Evolutionary conservation across 2,888 invertebrate species (phyloP).

Genomic region (Gymnocheta viridis): DNA sequence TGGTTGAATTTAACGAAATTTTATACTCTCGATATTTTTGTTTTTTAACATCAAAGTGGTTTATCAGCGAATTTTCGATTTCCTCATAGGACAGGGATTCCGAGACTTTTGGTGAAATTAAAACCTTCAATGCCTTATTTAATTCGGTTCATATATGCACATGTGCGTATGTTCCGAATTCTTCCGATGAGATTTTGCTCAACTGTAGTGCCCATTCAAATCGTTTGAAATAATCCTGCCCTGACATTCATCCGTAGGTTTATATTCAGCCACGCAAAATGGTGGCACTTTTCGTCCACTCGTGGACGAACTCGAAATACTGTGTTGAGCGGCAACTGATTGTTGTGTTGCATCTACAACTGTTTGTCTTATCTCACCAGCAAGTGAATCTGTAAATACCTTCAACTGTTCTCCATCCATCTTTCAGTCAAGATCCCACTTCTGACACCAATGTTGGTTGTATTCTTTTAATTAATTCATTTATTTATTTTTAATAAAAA

Average conservation of each 20-base stretch:
- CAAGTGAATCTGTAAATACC: conserved; percentile 13
- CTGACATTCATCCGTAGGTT: conserved; percentile 12
- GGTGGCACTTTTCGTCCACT: conserved; percentile 14
- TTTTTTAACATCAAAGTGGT: conserved; percentile 21
- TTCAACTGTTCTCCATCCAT: too few relatives aligned
- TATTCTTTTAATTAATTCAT: too few relatives aligned
- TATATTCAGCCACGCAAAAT: conserved; percentile 47
- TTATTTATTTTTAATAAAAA: too few relatives aligned
- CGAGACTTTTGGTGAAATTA: conserved; percentile 1
- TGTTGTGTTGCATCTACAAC: conserved; percentile 35
- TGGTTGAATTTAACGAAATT: conserved; percentile 39
- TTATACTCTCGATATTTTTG: conserved; percentile 42
- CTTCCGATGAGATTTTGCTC: conserved; percentile 33
- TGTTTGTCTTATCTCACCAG: conserved; percentile 16
- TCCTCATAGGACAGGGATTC: conserved; percentile 8
- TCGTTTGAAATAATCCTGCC: conserved; percentile 57
- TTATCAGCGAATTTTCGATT: conserved; percentile 7
- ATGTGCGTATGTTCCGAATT: conserved; percentile 47
- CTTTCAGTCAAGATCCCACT: too few relatives aligned
- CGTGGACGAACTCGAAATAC: not conserved
- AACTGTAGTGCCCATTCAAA: conserved; percentile 57
- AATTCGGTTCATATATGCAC: conserved; percentile 63
- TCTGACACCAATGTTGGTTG: too few relatives aligned
- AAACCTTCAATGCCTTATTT: conserved; percentile 52
- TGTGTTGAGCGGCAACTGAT: not conserved